phyloP scores from a whole-genome alignment of 2,113 vertebrate genomes.

The Motacilla tschutschensis region DNA sequence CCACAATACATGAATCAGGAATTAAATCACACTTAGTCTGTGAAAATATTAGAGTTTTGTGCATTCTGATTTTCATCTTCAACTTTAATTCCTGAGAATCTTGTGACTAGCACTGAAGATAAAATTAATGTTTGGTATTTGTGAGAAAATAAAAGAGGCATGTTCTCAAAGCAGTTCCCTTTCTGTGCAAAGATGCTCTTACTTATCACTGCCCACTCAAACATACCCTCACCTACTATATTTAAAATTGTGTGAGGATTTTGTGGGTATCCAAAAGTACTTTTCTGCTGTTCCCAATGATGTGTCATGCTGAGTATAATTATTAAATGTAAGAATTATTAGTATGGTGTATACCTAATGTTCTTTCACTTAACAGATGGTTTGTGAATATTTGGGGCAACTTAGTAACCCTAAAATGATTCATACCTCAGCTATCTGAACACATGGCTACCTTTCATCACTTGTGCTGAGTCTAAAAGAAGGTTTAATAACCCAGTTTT shows the following conservation, averaged over 20 bases:
- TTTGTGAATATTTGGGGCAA: slow-evolving; percentile 36
- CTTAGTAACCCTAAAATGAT: slow-evolving; percentile 34
- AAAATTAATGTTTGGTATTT: not conserved
- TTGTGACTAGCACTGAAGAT: not conserved
- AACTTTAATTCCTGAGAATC: not conserved
- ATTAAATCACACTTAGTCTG: not conserved
- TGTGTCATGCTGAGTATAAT: not conserved
- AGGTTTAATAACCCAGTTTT: slow-evolving; percentile 37
- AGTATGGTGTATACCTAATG: not conserved
- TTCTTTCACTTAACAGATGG: slow-evolving; percentile 49
- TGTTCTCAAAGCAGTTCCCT: not conserved
- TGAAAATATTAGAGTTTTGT: not conserved
- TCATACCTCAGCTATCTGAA: slow-evolving; percentile 34
- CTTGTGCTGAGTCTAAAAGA: not conserved
- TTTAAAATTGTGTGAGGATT: not conserved
- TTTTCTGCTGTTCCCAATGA: not conserved
- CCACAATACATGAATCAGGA: not conserved
- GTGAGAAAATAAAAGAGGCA: not conserved
- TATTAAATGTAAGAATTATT: slow-evolving; percentile 30
- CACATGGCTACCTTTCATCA: slow-evolving; percentile 49
- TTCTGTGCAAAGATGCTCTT: not conserved
- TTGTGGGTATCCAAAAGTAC: not conserved
- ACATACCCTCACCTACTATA: not conserved
- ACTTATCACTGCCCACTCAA: not conserved
- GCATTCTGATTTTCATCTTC: not conserved